These are phyloP conservation scores for Apogon hyalosoma DNA, from an alignment of 2,797 vertebrate species.

Conservation along the genomic window DNA sequence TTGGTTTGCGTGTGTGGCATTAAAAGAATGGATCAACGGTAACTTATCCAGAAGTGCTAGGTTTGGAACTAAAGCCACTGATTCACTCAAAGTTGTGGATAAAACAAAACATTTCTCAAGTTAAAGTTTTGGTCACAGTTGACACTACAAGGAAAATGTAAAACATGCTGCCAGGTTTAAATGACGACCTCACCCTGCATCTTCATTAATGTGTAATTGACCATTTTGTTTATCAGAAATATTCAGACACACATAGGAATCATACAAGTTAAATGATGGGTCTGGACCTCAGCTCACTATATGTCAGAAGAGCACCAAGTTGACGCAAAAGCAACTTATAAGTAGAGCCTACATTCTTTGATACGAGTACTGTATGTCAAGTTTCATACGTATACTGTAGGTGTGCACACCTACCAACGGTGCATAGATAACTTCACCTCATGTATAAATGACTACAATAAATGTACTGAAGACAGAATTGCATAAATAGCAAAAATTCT, in stretches of 20 bases:
- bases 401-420: slow-evolving; percentile 57
- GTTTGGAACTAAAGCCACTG: slow-evolving; percentile 23
- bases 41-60: background rate
- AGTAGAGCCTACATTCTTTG: slow-evolving; percentile 72
- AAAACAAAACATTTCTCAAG: background rate
- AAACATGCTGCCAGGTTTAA: background rate
- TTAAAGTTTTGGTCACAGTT: background rate
- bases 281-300: slow-evolving; percentile 45
- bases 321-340: slow-evolving; percentile 64
- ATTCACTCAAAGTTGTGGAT: background rate
- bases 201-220: slow-evolving; percentile 8
- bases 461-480: slow-evolving; percentile 70
- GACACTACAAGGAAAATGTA: background rate
- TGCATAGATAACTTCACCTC: slow-evolving; percentile 76
- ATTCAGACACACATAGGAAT: slow-evolving; percentile 5
- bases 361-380: slow-evolving; percentile 47
- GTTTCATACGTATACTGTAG: slow-evolving; percentile 61
- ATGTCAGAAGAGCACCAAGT: slow-evolving; percentile 48
- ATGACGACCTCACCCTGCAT: background rate
- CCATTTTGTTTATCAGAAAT: background rate
- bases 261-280: slow-evolving; percentile 7
- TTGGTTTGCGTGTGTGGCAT: slow-evolving; percentile 17
- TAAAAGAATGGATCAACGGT: slow-evolving; percentile 4
- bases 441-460: slow-evolving; percentile 50
- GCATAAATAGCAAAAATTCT: slow-evolving; percentile 78